Evolutionary conservation across 2,113 vertebrate species (phyloP), one percentile per base, ranked within the genome.

Genomic region (Phrynocephalus versicolor): DNA sequence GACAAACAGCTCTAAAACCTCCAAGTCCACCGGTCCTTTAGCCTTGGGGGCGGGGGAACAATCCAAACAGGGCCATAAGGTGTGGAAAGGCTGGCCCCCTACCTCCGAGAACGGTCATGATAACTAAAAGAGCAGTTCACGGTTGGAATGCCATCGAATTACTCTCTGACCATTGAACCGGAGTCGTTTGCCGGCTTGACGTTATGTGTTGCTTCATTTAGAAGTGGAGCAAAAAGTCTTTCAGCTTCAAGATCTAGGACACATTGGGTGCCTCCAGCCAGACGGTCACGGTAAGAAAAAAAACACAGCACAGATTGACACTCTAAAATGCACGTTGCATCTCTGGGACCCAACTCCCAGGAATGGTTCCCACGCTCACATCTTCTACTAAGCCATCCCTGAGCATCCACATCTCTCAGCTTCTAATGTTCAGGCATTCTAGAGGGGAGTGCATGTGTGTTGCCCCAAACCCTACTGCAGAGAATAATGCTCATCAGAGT

Each of bases 1-100:
- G 51, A 90, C 78, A 60, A 79, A 88, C 87, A 75, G 79, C 83
- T 78, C 87, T 91, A 77, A 81, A 60, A 87, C 90, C 91, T 90
- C 89, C 85, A 89, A 81, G 85, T 85, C 74, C 89, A 73, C 57
- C 81, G 45, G 57, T 65, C 78, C 85, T 6, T 67, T 33, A 81
- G 74, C 79, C 65, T 85, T 70, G 69, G 35, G 88, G 82, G n/a
- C 21, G 41, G 14, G 19, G 62, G 0, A 8, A 18, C 21, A 14
- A n/a, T 16, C 39, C 30, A 2, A 16, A 35, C 5, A 51, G 45
- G 45, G 10, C 45, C 45, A 51, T 10, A 51, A 51, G 45, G 45
- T 51, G 37, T 37, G 73, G 65, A 51, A 19, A 67, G 2, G 16
- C 0, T 8, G 15, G 6, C 21, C 18, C 41, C 39, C 13, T 2